Percentiles rank a stretch among this genome's conserved stretches.
Conservation (phyloP, 2,888 invertebrate species). For the Epinotia brunnichana region DNA sequence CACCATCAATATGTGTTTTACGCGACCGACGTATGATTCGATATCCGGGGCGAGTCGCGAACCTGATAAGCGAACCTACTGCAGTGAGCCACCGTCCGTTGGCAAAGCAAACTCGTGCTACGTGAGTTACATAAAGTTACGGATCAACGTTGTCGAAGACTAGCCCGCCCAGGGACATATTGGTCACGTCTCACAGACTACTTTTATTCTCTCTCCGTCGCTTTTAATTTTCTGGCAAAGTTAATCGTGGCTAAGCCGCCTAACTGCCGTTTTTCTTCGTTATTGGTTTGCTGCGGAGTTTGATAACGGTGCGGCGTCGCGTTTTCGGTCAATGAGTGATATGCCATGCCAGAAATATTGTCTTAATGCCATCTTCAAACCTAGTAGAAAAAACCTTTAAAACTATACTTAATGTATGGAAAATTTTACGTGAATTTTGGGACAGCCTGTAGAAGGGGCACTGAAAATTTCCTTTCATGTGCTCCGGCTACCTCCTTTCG, state of each 20-base stretch:
- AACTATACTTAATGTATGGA: too few relatives aligned
- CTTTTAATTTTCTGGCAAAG: conserved; percentile 75
- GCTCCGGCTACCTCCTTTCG: too few relatives aligned
- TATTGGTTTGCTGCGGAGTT: conserved; percentile 59
- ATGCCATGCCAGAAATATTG: background rate
- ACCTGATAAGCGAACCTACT: conserved; percentile 42
- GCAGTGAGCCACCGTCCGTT: conserved; percentile 73
- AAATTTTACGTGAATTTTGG: too few relatives aligned
- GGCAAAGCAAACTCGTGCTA: conserved; percentile 75
- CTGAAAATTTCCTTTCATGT: too few relatives aligned
- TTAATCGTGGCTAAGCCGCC: conserved; percentile 67
- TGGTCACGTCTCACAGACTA: conserved; percentile 78
- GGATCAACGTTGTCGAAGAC: conserved; percentile 56
- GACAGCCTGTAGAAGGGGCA: too few relatives aligned
- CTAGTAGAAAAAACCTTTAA: too few relatives aligned
- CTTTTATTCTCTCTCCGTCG: conserved; percentile 74
- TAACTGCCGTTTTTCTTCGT: conserved; percentile 62
- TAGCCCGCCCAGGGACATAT: conserved; percentile 71
- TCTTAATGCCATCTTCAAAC: too few relatives aligned
- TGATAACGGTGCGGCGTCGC: conserved; percentile 38
- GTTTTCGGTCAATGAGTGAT: conserved; percentile 6
- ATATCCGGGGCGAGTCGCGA: conserved; percentile 64
- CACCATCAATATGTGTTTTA: conserved; percentile 63
- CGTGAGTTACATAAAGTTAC: conserved; percentile 76
- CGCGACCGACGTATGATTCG: conserved; percentile 69